Evolutionary conservation across 2,113 vertebrate genomes (phyloP).

Genomic region (Siniperca chuatsi): DNA sequence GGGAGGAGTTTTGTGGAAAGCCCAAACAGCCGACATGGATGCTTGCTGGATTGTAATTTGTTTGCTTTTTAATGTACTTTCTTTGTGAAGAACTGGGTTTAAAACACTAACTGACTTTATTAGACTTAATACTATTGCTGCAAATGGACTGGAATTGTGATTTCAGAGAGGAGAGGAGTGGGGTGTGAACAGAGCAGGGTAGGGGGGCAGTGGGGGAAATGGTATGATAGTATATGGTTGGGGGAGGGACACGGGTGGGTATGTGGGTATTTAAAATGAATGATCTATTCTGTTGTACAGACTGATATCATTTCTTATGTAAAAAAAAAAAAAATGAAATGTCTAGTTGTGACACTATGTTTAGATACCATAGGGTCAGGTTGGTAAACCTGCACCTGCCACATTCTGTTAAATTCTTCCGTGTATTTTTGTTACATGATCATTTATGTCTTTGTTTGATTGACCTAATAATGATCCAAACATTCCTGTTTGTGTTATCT

Average conservation of each 20-base stretch:
- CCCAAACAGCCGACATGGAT: slow-evolving; percentile 69
- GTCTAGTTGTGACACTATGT: slow-evolving; percentile 85
- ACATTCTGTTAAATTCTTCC: slow-evolving; percentile 70
- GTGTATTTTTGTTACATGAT: slow-evolving; percentile 79
- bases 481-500: slow-evolving; percentile 71
- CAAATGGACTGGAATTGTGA: slow-evolving; percentile 79
- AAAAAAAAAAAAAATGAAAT: slow-evolving; percentile 76
- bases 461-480: slow-evolving; percentile 61
- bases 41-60: slow-evolving; percentile 78
- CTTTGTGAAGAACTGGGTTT: slow-evolving; percentile 76
- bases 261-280: slow-evolving; percentile 82
- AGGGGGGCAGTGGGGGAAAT: slow-evolving; percentile 15
- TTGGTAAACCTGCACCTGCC: slow-evolving; percentile 78
- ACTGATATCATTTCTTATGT: slow-evolving; percentile 84
- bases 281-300: slow-evolving; percentile 87
- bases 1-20: slow-evolving; percentile 55
- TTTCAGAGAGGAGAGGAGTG: slow-evolving; percentile 68
- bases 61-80: slow-evolving; percentile 82
- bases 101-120: slow-evolving; percentile 70
- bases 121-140: slow-evolving; percentile 79
- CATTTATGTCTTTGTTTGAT: slow-evolving; percentile 70
- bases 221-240: slow-evolving; percentile 34
- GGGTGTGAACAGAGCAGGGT: slow-evolving; percentile 32
- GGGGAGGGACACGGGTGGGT: slow-evolving; percentile 47
- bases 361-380: slow-evolving; percentile 81